Base-by-base conservation (phyloP, 2,888 invertebrate species). In the Acleris cristana region DNA sequence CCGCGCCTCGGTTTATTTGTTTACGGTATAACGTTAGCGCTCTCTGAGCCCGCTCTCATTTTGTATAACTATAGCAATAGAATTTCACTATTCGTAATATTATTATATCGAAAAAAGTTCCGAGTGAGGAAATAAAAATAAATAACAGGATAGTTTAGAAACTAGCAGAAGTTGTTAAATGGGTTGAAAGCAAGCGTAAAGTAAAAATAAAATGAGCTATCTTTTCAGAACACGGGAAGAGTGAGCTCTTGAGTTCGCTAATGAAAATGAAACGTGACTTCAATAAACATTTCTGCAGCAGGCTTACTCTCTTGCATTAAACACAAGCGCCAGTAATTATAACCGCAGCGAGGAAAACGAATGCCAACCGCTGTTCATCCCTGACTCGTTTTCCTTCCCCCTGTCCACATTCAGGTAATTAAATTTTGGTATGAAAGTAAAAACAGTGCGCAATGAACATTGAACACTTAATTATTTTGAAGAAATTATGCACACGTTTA, bases 211-310 rank as follows among this genome's bases (percentile, higher is more conserved):
- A 55, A 61, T 44, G 2, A 56, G n/a, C 23, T 45, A 1, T n/a
- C 48, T 53, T 48, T 54, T 54, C 14, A 44, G 14, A 66, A 56
- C 30, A 6, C 44, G 30, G 40, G 44, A 52, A 57, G 56, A 60
- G 55, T 49, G 45, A 12, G 59, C 44, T 65, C 56, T 57, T 65
- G 52, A 57, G 52, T 30, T 23, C 10, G 18, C 45, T 53, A 57
- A 57, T 45, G 56, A 61, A 61, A 56, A 66, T 56, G 44, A 52
- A 66, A 62, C 56, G 66, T 62, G 66, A 56, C 52, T 62, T 62
- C 61, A 45, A 56, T 55, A 62, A 18, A 53, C 59, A 64, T 51
- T 52, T 56, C 51, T 61, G 65, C 21, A 45, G 44, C n/a, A 16
- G 19, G 19, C 55, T 26, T 14, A 30, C 45, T 45, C 57, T 45